Base-by-base conservation (phyloP, 1,140 invertebrate species). In the Thalassaphorura encarpata region DNA sequence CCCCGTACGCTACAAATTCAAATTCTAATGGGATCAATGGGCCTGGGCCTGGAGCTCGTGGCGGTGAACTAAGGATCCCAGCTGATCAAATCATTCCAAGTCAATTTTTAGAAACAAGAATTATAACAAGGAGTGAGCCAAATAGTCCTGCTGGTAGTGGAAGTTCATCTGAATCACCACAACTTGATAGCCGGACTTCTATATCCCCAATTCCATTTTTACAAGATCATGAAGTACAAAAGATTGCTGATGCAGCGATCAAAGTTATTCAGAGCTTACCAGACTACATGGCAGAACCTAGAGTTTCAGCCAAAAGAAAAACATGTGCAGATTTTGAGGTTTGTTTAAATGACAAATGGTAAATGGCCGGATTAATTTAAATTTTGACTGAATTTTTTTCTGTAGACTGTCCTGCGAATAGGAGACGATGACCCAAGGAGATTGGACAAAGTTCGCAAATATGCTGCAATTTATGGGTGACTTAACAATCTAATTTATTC, bases 381-480 rank as follows among this genome's bases (percentile, higher is more conserved):
- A 21, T 43, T 43, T 6, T 43, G 6, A 11, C 21, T 43, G 19
- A 43, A n/a, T 43, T 43, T 48, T 48, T 48, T 63, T 55, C 70
- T 70, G 29, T 66, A 85, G 79, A 75, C 85, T 68, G 84, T 94
- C n/a, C n/a, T n/a, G n/a, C n/a, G n/a, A n/a, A n/a, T n/a, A n/a
- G n/a, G n/a, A n/a, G n/a, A 91, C 66, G 82, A 82, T 50, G 89
- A 94, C 74, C 89, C 88, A 0, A 75, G 83, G 16, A 74, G 88
- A 61, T 89, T 96, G 84, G 89, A 97, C 51, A 85, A 92, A 69
- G 89, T 97, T 60, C 79, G 94, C 66, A 92, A 92, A 71, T 97
- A 91, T 71, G 87, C 92, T 16, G 90, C 92, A 15, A 97, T 98
- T 67, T 98, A 97, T 70, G n/a, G n/a, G n/a, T n/a, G n/a, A n/a